A percentile compares a stretch with the other conserved stretches of the same genome.
Evolutionary conservation across 2,888 invertebrate genomes (phyloP).

Genomic region (Drosophila cognata): DNA sequence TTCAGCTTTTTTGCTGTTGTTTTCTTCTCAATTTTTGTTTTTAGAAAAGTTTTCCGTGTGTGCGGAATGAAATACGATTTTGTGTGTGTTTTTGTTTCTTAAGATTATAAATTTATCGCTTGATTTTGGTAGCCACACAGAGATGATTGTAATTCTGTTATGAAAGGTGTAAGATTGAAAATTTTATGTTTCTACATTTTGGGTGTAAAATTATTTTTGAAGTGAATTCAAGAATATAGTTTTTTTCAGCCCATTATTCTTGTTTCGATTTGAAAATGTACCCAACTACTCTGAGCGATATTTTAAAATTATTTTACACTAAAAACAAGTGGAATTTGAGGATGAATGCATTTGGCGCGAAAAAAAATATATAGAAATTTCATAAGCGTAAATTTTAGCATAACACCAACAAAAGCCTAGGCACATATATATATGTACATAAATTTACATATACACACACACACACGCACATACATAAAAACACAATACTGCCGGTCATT

Average conservation of each 20-base stretch:
- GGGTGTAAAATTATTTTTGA: not conserved
- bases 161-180: not conserved
- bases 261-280: not conserved
- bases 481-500: conserved; percentile 52
- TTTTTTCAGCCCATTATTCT: not conserved
- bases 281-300: not conserved
- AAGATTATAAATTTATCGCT: conserved; percentile 45
- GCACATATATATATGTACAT: conserved; percentile 5
- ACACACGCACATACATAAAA: conserved; percentile 7
- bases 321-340: conserved; percentile 16
- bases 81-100: conserved; percentile 29
- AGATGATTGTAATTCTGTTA: not conserved
- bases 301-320: not conserved
- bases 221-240: not conserved
- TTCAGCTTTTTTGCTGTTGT: not conserved
- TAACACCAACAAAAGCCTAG: conserved; percentile 23
- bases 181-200: not conserved
- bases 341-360: conserved; percentile 55
- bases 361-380: conserved; percentile 16
- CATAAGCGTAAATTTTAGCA: conserved; percentile 40
- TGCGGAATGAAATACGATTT: conserved; percentile 13
- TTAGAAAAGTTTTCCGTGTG: conserved; percentile 16
- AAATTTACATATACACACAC: conserved; percentile 1
- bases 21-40: conserved; percentile 27
- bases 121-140: conserved; percentile 1